phyloP scores from a whole-genome alignment of 1,140 invertebrate genomes.

The Drosophila busckii region DNA sequence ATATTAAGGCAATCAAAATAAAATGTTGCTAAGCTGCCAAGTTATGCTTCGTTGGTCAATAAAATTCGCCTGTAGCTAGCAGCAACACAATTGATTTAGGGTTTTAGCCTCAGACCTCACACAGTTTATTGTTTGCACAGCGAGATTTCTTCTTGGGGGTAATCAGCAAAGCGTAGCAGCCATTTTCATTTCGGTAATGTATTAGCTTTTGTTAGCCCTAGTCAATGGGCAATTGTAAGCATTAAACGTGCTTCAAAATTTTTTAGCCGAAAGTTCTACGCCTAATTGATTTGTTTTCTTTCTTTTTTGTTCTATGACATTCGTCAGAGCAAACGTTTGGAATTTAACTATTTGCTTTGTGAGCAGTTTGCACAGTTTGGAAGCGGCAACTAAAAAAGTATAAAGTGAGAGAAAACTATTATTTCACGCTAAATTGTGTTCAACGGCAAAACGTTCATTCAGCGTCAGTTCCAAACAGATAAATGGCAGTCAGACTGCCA shows the following conservation, averaged over 20 bases:
- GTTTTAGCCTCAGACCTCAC: slow-evolving; percentile 36
- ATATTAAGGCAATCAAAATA: slow-evolving; percentile 47
- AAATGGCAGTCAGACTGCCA: no score
- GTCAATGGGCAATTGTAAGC: no score
- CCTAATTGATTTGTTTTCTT: no score
- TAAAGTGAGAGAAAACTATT: slow-evolving; percentile 24
- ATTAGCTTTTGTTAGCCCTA: no score
- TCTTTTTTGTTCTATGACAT: no score
- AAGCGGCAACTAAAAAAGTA: neutral
- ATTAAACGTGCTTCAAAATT: no score
- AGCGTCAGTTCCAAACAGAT: slow-evolving; percentile 22
- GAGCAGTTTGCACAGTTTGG: no score
- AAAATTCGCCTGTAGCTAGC: neutral
- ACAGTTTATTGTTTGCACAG: slow-evolving; percentile 37
- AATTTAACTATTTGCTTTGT: no score
- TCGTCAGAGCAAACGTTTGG: no score
- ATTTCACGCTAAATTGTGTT: slow-evolving; percentile 45
- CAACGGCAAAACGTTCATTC: slow-evolving; percentile 31
- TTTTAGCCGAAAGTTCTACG: no score
- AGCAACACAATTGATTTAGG: slow-evolving; percentile 66
- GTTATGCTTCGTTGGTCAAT: slow-evolving; percentile 34
- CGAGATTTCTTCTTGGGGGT: slow-evolving; percentile 59
- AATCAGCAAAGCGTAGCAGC: slow-evolving; percentile 16
- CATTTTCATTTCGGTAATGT: neutral
- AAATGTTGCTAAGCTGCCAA: slow-evolving; percentile 53